These are phyloP conservation scores for Acrocephalus scirpaceus DNA, from an alignment of 2,797 vertebrate genomes.

Conservation along the genomic window DNA sequence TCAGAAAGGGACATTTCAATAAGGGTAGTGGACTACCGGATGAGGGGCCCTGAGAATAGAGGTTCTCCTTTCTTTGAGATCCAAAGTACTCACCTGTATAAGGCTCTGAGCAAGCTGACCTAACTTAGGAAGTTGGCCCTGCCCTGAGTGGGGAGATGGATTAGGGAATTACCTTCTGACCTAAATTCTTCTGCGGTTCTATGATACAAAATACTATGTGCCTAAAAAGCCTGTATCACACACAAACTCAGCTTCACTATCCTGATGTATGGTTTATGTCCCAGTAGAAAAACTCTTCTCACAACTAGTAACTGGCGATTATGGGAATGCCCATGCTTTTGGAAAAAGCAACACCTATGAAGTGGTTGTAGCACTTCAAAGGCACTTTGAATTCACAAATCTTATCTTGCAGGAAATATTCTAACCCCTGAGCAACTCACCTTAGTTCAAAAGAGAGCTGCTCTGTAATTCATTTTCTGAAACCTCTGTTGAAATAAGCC, in stretches of 20 bases:
- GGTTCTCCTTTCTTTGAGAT: not conserved
- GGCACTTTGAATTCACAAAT: not conserved
- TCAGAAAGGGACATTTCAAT: not conserved
- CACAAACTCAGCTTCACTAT: not conserved
- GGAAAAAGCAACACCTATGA: not conserved
- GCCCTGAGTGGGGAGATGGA: not conserved
- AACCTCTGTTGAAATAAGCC: not conserved
- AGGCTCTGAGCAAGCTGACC: not conserved
- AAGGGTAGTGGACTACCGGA: not conserved
- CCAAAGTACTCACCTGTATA: not conserved
- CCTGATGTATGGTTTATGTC: not conserved
- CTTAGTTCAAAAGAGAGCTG: not conserved
- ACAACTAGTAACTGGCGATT: not conserved
- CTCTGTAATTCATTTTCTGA: not conserved
- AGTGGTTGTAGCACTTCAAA: not conserved
- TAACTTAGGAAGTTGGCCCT: not conserved
- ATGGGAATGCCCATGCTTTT: not conserved
- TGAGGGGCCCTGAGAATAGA: not conserved
- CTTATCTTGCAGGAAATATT: not conserved
- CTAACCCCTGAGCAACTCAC: not conserved
- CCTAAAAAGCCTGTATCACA: not conserved
- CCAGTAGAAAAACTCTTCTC: not conserved
- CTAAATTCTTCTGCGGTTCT: not conserved
- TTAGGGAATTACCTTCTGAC: not conserved
- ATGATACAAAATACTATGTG: not conserved